A percentile compares a stretch with the other conserved stretches of the same genome.
Evolutionary conservation across 2,797 vertebrate species (phyloP).

Genomic region (Notolepis coatsorum): DNA sequence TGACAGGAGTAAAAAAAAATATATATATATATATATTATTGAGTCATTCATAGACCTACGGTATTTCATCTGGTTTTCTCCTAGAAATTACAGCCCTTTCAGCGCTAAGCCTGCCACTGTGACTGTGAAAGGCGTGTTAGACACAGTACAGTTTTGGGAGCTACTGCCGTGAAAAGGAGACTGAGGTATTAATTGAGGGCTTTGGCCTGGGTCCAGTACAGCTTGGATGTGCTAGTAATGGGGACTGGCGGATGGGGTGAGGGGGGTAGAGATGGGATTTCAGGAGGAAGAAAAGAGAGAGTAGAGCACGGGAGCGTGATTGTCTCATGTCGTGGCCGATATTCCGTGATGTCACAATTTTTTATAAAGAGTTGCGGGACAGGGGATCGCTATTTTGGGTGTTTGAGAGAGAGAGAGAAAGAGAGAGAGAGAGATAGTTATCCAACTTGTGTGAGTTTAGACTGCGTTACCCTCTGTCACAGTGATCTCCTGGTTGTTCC

Average conservation of each 20-base stretch:
- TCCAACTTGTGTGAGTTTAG: too few relatives aligned
- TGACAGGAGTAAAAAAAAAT: background rate
- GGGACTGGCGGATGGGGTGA: background rate
- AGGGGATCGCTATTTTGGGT: background rate
- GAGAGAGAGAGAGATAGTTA: too few relatives aligned
- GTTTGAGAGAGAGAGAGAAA: background rate
- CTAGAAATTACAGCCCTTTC: background rate
- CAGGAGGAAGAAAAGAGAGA: background rate
- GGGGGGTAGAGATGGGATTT: background rate
- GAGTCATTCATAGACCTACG: background rate
- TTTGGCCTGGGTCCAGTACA: constrained; percentile 2
- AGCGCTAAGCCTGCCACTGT: background rate
- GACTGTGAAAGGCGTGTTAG: background rate
- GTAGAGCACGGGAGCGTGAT: background rate
- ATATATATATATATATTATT: too few relatives aligned
- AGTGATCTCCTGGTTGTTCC: too few relatives aligned
- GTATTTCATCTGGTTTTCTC: background rate
- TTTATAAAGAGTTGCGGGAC: constrained; percentile 3
- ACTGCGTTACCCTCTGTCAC: too few relatives aligned
- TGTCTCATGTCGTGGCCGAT: constrained; percentile 15
- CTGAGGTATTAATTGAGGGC: background rate
- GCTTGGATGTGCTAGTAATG: background rate
- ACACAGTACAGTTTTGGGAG: background rate
- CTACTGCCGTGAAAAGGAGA: background rate
- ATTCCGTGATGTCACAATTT: constrained; percentile 9